Conservation (phyloP, 2,888 invertebrate species). For the Apodemia duryi region DNA sequence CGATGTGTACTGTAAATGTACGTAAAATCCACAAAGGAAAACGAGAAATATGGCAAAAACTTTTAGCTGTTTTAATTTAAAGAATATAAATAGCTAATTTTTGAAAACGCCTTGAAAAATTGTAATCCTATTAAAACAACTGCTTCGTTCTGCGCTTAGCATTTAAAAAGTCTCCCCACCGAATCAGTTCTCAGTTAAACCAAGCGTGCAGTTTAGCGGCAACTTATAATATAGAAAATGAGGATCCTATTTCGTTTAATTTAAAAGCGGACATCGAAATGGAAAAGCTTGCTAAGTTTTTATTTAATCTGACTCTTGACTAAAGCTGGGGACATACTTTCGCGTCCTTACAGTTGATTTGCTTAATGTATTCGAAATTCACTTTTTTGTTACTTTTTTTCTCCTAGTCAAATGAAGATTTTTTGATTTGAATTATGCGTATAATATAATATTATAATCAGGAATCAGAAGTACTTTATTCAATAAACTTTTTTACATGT, state of each 20-base stretch:
- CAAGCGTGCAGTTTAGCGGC: neutral
- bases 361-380: no score
- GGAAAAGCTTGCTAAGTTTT: constrained; percentile 8
- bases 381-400: no score
- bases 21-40: no score
- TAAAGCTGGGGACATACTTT: neutral
- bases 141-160: neutral
- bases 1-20: no score
- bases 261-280: constrained; percentile 11
- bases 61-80: neutral
- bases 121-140: neutral
- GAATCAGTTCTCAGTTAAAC: neutral
- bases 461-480: no score
- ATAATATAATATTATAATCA: no score
- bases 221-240: constrained; percentile 9
- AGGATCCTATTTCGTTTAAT: constrained; percentile 11
- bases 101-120: neutral
- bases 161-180: neutral
- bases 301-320: constrained; percentile 3
- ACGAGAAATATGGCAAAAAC: no score
- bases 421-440: no score
- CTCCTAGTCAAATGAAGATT: no score
- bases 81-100: neutral
- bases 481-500: no score
- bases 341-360: neutral